A percentile compares a stretch with the other conserved stretches of the same genome.
These are phyloP conservation scores for Phalangium opilio DNA, from an alignment of 2,888 invertebrate genomes.

Conservation along the genomic window DNA sequence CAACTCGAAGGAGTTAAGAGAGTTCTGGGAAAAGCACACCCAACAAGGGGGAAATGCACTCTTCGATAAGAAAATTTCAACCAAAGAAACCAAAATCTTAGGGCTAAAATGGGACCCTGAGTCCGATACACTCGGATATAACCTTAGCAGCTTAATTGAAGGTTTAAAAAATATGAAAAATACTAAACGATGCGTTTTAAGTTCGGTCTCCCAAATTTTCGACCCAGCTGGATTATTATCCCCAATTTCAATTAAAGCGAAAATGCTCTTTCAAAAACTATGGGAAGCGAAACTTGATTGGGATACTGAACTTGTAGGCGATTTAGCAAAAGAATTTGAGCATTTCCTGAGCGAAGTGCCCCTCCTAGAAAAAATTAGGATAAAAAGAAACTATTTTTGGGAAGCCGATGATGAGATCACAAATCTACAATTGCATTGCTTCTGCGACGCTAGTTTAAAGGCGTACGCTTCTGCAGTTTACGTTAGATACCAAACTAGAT, in stretches of 20 bases:
- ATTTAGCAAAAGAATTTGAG: background rate
- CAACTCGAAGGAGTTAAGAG: background rate
- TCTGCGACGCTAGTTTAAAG: too few species aligned
- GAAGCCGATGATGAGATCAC: too few species aligned
- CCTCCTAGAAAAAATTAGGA: background rate
- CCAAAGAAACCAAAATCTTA: too few species aligned
- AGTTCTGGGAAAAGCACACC: background rate
- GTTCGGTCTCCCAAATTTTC: conserved; percentile 1
- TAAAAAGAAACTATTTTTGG: background rate
- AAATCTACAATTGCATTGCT: too few species aligned
- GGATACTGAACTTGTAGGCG: background rate
- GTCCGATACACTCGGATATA: too few species aligned
- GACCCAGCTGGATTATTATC: background rate
- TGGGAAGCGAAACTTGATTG: background rate
- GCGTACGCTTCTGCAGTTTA: too few species aligned
- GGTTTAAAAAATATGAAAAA: background rate
- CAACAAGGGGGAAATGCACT: too few species aligned
- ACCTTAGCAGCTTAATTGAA: too few species aligned
- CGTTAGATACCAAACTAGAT: too few species aligned
- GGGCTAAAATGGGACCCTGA: too few species aligned
- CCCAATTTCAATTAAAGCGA: background rate
- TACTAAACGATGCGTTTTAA: background rate
- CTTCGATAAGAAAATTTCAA: too few species aligned
- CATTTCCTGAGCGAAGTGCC: background rate
- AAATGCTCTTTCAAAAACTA: background rate